Base-by-base conservation (phyloP, 2,797 vertebrate genomes). In the Thunnus albacares region DNA sequence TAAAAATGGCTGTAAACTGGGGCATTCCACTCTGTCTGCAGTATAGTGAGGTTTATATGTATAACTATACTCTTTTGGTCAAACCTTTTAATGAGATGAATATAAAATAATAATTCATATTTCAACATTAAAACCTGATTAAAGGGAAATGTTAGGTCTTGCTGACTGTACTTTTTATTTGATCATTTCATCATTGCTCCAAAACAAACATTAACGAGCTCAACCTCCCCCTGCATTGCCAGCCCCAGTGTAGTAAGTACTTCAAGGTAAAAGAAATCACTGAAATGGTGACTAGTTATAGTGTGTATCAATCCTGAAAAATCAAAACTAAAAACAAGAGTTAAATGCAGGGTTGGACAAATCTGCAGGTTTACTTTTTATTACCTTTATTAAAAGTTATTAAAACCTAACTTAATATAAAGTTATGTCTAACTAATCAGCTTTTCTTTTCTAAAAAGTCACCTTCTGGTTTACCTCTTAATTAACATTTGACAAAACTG, bases 401-500 rank as follows among this genome's bases (percentile, higher is more conserved):
- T 60, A 59, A 66, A 71, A 55, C 4, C 11, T 43, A 55, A 43
- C 7, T 61, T 41, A 71, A 77, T 56, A 45, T 73, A n/a, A 67
- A 47, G 61, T 65, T 67, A 30, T 28, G 30, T 68, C 6, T 41
- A 41, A 72, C 49, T 67, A 70, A 82, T 74, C 6, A 64, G 41
- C 28, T 22, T 68, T 76, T 60, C 35, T 53, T 41, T 38, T 55
- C 26, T 75, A 12, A 12, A 41, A 41, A 41, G 38, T 41, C 47
- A 53, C 59, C 12, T 43, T 76, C 63, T 81, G 55, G 67, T 77
- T 83, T 66, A 65, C 26, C 80, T 75, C 43, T 80, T 87, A 85
- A 87, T 92, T 89, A 90, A 79, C 62, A 78, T 80, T 89, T 80
- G 79, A 89, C 75, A 71, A 81, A 70, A 69, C 71, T 76, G 77